Base-by-base conservation (phyloP, 2,113 vertebrate species). In the Melozone crissalis region DNA sequence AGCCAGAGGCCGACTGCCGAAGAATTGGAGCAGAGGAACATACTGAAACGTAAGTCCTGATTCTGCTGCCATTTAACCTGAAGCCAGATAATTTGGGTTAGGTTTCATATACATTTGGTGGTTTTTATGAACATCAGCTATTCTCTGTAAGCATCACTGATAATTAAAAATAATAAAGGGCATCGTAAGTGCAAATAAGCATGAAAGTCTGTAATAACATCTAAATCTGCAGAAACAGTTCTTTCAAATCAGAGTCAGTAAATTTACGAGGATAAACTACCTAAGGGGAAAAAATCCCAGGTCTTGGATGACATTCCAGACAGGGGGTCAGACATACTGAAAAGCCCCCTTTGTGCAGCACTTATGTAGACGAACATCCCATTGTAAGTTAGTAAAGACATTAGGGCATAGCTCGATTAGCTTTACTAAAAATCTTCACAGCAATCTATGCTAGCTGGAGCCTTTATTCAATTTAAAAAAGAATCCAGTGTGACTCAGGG, bases 21-120 rank as follows among this genome's bases (percentile, higher is more conserved):
- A 94, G 99, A 99, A 89, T 97, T 99, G 96, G 99, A 99, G 86
- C 99, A 99, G 97, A 98, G 99, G 95, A 99, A 99, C 98, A 99
- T 99, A 94, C 98, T 99, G 95, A 99, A 99, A 98, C 99, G 99
- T 99, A 97, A 99, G 99, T 99, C 77, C 68, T 95, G 35, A 26
- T 85, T 31, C 74, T 33, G 15, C 49, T 86, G 57, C 43, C 4
- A 7, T 46, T 58, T 27, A 54, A 71, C 66, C 37, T 76, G 37
- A 76, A 51, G 30, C 35, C 55, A 66, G 74, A 31, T 59, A 20
- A 33, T 82, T 68, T 77, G 69, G 44, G 13, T 46, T 81, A 33
- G 19, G 44, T 86, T 68, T 63, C 13, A 8, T 61, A 16, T 43
- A 30, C 10, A 6, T 44, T 77, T 51, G 27, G 26, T 51, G 16